Percentiles rank a stretch among this genome's conserved stretches.
These are phyloP conservation scores for Heteromyza rotundicornis DNA, from an alignment of 2,888 invertebrate genomes.

Conservation along the genomic window DNA sequence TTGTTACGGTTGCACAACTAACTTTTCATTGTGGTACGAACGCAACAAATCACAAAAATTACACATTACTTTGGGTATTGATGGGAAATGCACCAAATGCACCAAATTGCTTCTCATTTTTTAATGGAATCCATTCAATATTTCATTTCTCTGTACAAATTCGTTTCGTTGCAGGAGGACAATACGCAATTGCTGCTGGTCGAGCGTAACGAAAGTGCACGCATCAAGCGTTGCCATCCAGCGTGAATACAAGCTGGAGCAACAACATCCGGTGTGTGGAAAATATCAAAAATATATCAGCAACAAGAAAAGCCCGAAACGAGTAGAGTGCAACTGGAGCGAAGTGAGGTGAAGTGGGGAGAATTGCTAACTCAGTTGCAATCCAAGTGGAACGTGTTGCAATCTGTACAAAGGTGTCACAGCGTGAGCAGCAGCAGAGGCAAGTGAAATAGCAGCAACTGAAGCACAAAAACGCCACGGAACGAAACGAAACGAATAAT, in stretches of 20 bases:
- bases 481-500: too few species aligned
- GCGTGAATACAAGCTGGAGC: not conserved
- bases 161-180: not conserved
- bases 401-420: conserved; percentile 6
- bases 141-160: not conserved
- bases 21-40: too few species aligned
- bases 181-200: not conserved
- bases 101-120: too few species aligned
- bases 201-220: not conserved
- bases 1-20: too few species aligned
- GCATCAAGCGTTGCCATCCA: not conserved
- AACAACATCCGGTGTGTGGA: too few species aligned
- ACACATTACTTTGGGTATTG: too few species aligned
- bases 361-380: conserved; percentile 23
- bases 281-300: conserved; percentile 11
- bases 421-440: conserved; percentile 13
- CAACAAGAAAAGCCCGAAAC: not conserved
- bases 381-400: conserved; percentile 24
- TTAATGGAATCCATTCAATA: too few species aligned
- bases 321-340: conserved; percentile 14
- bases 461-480: too few species aligned
- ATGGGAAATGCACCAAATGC: too few species aligned
- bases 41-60: too few species aligned
- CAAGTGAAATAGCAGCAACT: conserved; percentile 9
- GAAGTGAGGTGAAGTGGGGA: too few species aligned